These are phyloP conservation scores for Acanthococcus lagerstroemiae DNA, from an alignment of 2,888 invertebrate species.

Conservation along the genomic window DNA sequence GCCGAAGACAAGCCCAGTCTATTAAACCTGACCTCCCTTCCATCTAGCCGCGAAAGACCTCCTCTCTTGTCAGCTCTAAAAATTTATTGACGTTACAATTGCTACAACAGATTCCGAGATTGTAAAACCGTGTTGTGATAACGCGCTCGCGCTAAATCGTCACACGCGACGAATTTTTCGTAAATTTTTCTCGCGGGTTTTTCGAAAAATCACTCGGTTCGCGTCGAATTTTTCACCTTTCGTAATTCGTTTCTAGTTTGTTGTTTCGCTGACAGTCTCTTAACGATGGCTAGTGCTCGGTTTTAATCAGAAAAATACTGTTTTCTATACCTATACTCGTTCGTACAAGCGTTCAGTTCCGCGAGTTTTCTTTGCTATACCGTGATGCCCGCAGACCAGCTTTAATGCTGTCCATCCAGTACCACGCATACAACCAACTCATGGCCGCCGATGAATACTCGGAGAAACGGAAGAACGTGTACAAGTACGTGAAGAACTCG, in stretches of 20 bases:
- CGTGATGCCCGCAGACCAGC: not conserved
- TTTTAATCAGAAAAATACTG: not conserved
- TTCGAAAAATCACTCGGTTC: too few relatives aligned
- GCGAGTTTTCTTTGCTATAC: not conserved
- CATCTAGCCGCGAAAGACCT: not conserved
- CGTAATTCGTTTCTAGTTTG: too few relatives aligned
- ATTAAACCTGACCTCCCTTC: conserved; percentile 18
- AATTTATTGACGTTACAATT: conserved; percentile 28
- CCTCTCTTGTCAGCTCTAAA: conserved; percentile 18
- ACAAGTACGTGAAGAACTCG: conserved; percentile 8
- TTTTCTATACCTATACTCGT: not conserved
- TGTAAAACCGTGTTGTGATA: conserved; percentile 12
- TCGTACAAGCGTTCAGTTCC: not conserved
- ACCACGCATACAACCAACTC: conserved; percentile 10
- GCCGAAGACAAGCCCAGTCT: conserved; percentile 12
- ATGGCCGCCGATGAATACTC: conserved; percentile 25
- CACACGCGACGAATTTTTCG: not conserved
- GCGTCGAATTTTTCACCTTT: too few relatives aligned
- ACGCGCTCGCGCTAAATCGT: not conserved
- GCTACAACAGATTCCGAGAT: conserved; percentile 21
- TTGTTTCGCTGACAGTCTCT: too few relatives aligned
- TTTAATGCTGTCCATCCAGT: conserved; percentile 29
- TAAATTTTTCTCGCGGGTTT: too few relatives aligned
- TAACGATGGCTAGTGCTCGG: not conserved
- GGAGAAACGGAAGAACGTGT: conserved; percentile 11